Evolutionary conservation across 2,888 invertebrate species (phyloP).

Genomic region (Balanococcus diminutus): DNA sequence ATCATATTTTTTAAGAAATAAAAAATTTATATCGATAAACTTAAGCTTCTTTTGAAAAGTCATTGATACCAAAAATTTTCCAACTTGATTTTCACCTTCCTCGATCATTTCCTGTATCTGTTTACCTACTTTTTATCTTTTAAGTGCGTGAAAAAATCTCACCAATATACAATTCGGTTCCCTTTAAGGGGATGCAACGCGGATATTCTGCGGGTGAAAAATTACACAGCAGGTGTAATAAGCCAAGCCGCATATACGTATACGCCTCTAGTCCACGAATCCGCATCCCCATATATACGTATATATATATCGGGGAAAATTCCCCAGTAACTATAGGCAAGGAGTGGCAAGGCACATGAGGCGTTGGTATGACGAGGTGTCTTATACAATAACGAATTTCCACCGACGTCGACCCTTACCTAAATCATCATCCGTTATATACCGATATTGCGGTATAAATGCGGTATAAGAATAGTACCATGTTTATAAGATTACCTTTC

Average conservation of each 20-base stretch:
- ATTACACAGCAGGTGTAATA: conserved; percentile 23
- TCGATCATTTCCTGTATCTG: no score
- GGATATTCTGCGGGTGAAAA: background rate
- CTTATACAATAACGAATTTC: conserved; percentile 21
- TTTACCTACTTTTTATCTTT: no score
- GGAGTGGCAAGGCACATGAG: background rate
- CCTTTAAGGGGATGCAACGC: background rate
- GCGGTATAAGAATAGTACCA: conserved; percentile 37
- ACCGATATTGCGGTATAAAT: conserved; percentile 34
- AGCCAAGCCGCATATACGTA: background rate
- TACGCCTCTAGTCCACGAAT: no score
- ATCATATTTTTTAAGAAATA: no score
- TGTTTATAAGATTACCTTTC: conserved; percentile 45
- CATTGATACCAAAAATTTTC: no score
- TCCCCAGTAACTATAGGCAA: no score
- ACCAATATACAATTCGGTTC: background rate
- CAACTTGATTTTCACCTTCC: no score
- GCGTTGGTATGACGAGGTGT: background rate
- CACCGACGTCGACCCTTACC: background rate
- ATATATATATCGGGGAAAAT: no score
- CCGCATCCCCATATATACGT: no score
- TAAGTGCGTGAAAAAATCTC: background rate
- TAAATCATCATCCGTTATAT: background rate
- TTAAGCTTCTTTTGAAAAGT: no score
- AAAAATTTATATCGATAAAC: no score